phyloP scores from a whole-genome alignment of 2,888 invertebrate genomes.

The Pachydiplax longipennis region DNA sequence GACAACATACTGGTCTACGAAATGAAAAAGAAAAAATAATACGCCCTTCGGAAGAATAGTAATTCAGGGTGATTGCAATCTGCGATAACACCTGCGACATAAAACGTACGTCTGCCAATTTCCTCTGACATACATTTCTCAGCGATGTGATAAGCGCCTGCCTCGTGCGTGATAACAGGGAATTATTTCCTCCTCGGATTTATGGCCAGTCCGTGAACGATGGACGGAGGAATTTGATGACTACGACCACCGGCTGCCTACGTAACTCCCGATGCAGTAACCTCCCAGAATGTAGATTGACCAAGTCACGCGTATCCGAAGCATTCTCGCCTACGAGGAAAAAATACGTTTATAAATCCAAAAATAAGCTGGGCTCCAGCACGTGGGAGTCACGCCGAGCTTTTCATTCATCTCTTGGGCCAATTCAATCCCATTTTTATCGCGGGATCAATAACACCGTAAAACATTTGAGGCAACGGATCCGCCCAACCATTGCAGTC shows the following conservation, averaged over 20 bases:
- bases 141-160: background rate
- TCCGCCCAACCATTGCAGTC: background rate
- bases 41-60: background rate
- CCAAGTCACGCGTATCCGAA: background rate
- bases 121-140: conserved; percentile 17
- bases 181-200: background rate
- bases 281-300: background rate
- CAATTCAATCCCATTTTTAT: background rate
- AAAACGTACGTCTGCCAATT: background rate
- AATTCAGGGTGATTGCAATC: background rate
- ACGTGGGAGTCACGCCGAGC: background rate
- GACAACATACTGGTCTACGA: background rate
- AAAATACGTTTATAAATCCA: background rate
- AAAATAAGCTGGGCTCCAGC: background rate
- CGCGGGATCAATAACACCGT: background rate
- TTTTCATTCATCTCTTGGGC: background rate
- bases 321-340: too few relatives aligned
- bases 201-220: background rate
- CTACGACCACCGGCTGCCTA: background rate
- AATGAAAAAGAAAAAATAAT: background rate
- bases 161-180: background rate
- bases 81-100: background rate
- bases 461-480: background rate
- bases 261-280: conserved; percentile 6
- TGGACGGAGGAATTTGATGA: conserved; percentile 3